Evolutionary conservation across 2,888 invertebrate genomes (phyloP).

Genomic region (Salticus scenicus): DNA sequence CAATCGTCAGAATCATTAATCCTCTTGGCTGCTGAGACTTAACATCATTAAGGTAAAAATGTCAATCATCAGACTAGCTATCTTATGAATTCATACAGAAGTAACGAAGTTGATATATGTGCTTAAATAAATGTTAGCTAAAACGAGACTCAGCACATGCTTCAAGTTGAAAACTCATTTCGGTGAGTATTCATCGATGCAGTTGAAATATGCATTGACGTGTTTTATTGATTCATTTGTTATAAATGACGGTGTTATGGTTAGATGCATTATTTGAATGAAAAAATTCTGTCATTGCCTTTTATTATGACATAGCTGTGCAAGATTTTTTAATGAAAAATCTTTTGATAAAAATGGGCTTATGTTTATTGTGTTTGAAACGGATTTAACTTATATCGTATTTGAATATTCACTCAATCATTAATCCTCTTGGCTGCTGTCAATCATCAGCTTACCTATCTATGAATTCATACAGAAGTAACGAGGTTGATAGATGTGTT

Average conservation of each 20-base stretch:
- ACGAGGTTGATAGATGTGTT: neutral
- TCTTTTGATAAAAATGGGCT: too few relatives aligned
- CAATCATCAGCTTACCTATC: neutral
- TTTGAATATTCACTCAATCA: too few relatives aligned
- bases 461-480: neutral
- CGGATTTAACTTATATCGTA: too few relatives aligned
- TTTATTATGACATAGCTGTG: too few relatives aligned
- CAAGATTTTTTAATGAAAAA: too few relatives aligned
- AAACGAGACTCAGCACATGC: neutral
- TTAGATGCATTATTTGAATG: too few relatives aligned
- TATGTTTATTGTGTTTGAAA: too few relatives aligned
- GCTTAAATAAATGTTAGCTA: neutral
- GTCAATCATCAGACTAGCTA: constrained; percentile 1
- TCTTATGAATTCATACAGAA: neutral
- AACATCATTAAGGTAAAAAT: neutral
- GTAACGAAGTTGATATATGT: neutral
- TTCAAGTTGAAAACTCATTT: neutral
- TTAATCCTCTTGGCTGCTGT: constrained; percentile 32
- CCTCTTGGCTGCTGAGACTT: neutral
- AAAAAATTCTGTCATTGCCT: too few relatives aligned
- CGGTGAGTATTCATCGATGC: too few relatives aligned
- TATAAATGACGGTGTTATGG: too few relatives aligned
- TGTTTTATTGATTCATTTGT: too few relatives aligned
- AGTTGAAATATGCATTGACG: too few relatives aligned
- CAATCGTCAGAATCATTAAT: constrained; percentile 64